Evolutionary conservation across 2,797 vertebrate genomes (phyloP).

Genomic region (Antennarius maculatus): DNA sequence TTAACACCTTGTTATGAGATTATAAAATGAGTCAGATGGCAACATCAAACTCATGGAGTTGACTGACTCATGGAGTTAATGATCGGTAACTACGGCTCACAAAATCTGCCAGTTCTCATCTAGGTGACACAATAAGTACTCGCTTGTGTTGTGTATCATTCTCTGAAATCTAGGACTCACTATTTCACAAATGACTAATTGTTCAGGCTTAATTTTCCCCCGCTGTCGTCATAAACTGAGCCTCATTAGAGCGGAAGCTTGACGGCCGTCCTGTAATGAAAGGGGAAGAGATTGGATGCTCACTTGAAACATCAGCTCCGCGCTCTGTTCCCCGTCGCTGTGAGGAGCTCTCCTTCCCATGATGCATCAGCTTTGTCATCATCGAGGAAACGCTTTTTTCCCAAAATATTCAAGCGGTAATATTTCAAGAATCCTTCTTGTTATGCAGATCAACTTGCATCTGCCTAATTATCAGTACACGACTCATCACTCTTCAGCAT

Average conservation of each 20-base stretch:
- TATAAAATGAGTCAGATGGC: background rate
- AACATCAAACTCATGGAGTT: background rate
- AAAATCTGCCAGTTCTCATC: background rate
- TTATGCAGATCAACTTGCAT: constrained; percentile 29
- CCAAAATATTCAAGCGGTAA: constrained; percentile 15
- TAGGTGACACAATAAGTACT: background rate
- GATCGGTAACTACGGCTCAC: background rate
- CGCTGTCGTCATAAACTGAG: background rate
- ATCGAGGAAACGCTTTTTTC: background rate
- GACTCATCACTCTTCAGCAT: constrained; percentile 25
- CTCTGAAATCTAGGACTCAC: background rate
- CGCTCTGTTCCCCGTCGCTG: no score
- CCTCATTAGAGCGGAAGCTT: background rate
- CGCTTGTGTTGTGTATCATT: background rate
- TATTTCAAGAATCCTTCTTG: constrained; percentile 8
- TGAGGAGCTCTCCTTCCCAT: no score
- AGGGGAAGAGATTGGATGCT: no score
- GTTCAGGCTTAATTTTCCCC: background rate
- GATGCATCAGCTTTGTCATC: background rate
- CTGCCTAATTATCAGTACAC: constrained; percentile 24
- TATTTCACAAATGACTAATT: background rate
- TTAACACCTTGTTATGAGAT: no score
- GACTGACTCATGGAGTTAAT: no score
- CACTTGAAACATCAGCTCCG: no score
- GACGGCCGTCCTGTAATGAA: background rate